Percentiles rank a stretch among this genome's conserved stretches.
These are phyloP conservation scores for Sarcophaga subvicina DNA, from an alignment of 2,888 invertebrate species.

Conservation along the genomic window DNA sequence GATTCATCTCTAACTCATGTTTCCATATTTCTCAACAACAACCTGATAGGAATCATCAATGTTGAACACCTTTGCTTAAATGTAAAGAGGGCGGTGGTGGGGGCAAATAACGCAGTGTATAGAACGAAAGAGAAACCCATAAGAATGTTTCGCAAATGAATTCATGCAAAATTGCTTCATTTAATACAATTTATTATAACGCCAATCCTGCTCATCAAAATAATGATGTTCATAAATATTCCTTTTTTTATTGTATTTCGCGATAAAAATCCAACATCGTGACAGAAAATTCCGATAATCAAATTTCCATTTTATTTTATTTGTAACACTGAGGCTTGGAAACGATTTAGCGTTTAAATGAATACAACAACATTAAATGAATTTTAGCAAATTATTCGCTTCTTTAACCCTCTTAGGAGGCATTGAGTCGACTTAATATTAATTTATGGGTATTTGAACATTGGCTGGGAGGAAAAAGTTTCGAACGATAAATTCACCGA, in stretches of 20 bases:
- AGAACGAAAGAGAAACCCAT: too few relatives aligned
- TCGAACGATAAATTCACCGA: too few relatives aligned
- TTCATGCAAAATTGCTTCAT: neutral
- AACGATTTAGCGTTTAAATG: conserved; percentile 7
- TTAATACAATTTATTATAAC: neutral
- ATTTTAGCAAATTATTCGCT: neutral
- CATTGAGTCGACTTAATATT: too few relatives aligned
- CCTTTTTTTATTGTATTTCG: conserved; percentile 2
- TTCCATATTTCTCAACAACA: too few relatives aligned
- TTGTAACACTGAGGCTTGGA: neutral
- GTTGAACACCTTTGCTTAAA: too few relatives aligned
- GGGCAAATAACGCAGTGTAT: too few relatives aligned
- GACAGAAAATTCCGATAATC: neutral
- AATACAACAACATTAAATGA: neutral
- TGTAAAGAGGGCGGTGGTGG: too few relatives aligned
- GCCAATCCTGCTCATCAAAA: too few relatives aligned
- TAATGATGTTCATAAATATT: conserved; percentile 5
- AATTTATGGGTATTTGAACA: too few relatives aligned
- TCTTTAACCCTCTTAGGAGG: neutral
- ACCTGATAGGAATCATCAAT: neutral
- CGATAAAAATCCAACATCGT: conserved; percentile 4
- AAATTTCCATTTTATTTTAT: conserved; percentile 13
- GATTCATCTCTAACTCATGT: too few relatives aligned
- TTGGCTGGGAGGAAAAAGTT: too few relatives aligned
- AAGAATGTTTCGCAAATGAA: too few relatives aligned